Evolutionary conservation across 2,113 vertebrate species (phyloP).

Genomic region (Atractosteus spatula): DNA sequence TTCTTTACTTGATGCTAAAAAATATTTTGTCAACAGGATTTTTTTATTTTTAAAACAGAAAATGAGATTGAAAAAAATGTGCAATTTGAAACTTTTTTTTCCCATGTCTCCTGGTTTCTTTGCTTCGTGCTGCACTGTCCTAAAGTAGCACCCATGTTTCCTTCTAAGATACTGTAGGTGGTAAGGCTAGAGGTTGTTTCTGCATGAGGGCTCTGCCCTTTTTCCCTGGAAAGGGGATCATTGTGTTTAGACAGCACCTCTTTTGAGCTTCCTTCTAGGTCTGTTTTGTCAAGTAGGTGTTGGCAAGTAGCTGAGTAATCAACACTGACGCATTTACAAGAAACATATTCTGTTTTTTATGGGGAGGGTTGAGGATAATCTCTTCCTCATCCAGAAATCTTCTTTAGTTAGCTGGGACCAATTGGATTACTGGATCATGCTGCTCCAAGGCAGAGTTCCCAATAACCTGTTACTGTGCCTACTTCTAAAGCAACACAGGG

Average conservation of each 20-base stretch:
- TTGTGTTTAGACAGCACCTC: neutral
- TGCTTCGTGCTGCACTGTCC: too few relatives aligned
- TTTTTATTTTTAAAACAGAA: too few relatives aligned
- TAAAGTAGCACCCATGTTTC: too few relatives aligned
- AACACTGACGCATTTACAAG: neutral
- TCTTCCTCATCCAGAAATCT: conserved; percentile 29
- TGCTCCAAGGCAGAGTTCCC: conserved; percentile 1
- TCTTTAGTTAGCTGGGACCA: conserved; percentile 9
- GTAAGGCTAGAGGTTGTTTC: too few relatives aligned
- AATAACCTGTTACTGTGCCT: neutral
- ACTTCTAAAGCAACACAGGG: too few relatives aligned
- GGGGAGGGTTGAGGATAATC: conserved; percentile 1
- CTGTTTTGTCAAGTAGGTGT: neutral
- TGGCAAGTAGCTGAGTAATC: neutral
- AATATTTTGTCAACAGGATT: too few relatives aligned
- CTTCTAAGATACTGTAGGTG: too few relatives aligned
- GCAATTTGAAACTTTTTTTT: too few relatives aligned
- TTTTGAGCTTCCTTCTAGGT: neutral
- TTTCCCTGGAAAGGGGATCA: neutral
- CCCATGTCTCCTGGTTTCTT: too few relatives aligned
- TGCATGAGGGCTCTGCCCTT: too few relatives aligned
- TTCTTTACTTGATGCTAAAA: too few relatives aligned
- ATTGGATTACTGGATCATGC: conserved; percentile 21
- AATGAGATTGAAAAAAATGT: too few relatives aligned
- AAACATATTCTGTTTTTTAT: neutral